A percentile compares a stretch with the other conserved stretches of the same genome.
phyloP scores from a whole-genome alignment of 2,797 vertebrate species.

The Anomalospiza imberbis region DNA sequence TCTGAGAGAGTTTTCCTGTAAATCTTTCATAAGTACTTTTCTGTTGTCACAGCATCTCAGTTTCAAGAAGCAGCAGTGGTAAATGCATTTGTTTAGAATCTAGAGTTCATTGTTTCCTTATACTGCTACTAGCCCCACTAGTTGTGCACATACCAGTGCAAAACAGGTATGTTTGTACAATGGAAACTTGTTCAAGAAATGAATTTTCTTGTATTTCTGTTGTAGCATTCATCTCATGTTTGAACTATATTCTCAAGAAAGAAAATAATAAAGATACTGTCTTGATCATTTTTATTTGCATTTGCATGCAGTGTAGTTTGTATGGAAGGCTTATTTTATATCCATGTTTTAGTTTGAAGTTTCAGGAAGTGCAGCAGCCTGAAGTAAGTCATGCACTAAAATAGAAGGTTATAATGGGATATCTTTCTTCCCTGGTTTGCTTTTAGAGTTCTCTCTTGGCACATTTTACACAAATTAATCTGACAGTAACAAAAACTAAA shows the following conservation, averaged over 20 bases:
- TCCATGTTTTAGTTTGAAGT: neutral
- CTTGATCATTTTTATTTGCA: neutral
- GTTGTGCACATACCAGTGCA: neutral
- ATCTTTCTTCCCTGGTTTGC: neutral
- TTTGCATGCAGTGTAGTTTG: neutral
- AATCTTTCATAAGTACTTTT: neutral
- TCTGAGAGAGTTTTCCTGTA: neutral
- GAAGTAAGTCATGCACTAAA: neutral
- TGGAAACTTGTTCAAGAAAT: neutral
- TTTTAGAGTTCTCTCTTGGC: slow-evolving; percentile 10
- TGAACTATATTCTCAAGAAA: neutral
- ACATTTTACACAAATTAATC: slow-evolving; percentile 40
- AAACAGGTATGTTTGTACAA: neutral
- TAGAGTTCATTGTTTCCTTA: neutral
- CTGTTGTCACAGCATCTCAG: neutral
- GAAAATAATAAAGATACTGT: neutral
- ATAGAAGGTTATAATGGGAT: neutral
- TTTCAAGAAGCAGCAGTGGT: neutral
- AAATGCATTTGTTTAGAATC: neutral
- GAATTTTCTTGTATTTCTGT: neutral
- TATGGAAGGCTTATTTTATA: neutral
- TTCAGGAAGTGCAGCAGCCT: neutral
- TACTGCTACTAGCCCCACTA: neutral
- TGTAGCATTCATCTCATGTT: neutral
- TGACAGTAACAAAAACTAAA: slow-evolving; percentile 27